Percentiles rank a stretch among this genome's conserved stretches.
Conservation (phyloP, 2,888 invertebrate genomes). For the Scaptomyza caliginosa region DNA sequence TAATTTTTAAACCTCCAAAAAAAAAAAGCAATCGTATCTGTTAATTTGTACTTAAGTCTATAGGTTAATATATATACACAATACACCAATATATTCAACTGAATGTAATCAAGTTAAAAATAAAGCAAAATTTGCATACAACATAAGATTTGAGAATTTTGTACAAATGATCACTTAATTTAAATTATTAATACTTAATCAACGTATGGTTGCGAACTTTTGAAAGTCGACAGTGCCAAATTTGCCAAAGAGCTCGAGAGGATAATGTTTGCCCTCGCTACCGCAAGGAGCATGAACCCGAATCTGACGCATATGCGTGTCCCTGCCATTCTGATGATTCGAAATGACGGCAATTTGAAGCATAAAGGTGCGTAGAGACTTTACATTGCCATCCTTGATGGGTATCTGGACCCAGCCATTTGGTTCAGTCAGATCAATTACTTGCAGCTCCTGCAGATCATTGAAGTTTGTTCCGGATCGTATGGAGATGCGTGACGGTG, state of each 20-base stretch:
- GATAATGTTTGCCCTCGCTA: constrained; percentile 85
- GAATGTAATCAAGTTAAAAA: constrained; percentile 51
- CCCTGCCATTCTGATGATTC: constrained; percentile 99
- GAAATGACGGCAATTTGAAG: constrained; percentile 97
- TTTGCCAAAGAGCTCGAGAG: constrained; percentile 89
- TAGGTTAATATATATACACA: constrained; percentile 19
- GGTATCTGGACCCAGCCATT: constrained; percentile 98
- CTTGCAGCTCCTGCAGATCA: constrained; percentile 97
- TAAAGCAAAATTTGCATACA: constrained; percentile 60
- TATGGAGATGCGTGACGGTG: constrained; percentile 96
- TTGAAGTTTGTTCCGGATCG: constrained; percentile 98
- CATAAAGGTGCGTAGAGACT: constrained; percentile 97
- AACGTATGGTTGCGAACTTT: constrained; percentile 92
- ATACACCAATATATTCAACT: constrained; percentile 30
- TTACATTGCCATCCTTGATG: constrained; percentile 93
- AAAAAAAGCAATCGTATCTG: constrained; percentile 51
- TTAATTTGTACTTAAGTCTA: constrained; percentile 73
- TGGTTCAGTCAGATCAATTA: constrained; percentile 96
- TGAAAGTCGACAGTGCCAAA: constrained; percentile 93
- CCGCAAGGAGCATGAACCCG: constrained; percentile 94
- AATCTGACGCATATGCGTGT: constrained; percentile 98
- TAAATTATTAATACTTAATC: constrained; percentile 46
- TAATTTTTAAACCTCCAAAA: constrained; percentile 54
- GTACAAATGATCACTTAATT: constrained; percentile 8
- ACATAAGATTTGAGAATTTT: neutral